A percentile compares a stretch with the other conserved stretches of the same genome.
phyloP scores from a whole-genome alignment of 2,888 invertebrate genomes.

The Encarsia formosa region DNA sequence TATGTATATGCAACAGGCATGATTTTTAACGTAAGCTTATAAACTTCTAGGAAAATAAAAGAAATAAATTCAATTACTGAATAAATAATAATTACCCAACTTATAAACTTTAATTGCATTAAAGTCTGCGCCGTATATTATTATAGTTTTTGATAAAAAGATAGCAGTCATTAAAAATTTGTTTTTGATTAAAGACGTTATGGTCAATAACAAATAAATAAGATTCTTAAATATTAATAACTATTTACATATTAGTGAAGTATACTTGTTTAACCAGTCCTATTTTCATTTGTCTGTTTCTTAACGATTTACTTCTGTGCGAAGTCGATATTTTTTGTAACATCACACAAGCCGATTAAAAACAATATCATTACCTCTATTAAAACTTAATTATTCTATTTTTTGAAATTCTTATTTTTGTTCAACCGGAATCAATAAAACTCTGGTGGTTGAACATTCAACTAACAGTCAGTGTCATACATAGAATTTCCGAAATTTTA shows the following conservation, averaged over 20 bases:
- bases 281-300: slow-evolving; percentile 8
- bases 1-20: no score
- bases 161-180: no score
- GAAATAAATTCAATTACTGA: no score
- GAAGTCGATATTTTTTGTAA: slow-evolving; percentile 14
- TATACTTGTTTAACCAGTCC: slow-evolving; percentile 15
- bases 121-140: no score
- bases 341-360: slow-evolving; percentile 12
- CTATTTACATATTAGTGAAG: slow-evolving; percentile 25
- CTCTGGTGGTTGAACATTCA: slow-evolving; percentile 25
- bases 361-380: slow-evolving; percentile 19
- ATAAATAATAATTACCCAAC: no score
- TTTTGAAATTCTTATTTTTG: slow-evolving; percentile 9
- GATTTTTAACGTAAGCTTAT: no score
- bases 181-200: slow-evolving; percentile 13
- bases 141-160: no score
- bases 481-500: slow-evolving; percentile 22
- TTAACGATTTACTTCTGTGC: slow-evolving; percentile 2
- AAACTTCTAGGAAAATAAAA: no score
- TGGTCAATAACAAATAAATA: slow-evolving; percentile 22
- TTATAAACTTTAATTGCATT: no score
- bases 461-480: slow-evolving; percentile 27
- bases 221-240: slow-evolving; percentile 23
- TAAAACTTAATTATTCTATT: slow-evolving; percentile 22
- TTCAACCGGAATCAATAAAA: slow-evolving; percentile 18